Evolutionary conservation across 2,888 invertebrate species (phyloP).

Genomic region (Epistrophe eligans): DNA sequence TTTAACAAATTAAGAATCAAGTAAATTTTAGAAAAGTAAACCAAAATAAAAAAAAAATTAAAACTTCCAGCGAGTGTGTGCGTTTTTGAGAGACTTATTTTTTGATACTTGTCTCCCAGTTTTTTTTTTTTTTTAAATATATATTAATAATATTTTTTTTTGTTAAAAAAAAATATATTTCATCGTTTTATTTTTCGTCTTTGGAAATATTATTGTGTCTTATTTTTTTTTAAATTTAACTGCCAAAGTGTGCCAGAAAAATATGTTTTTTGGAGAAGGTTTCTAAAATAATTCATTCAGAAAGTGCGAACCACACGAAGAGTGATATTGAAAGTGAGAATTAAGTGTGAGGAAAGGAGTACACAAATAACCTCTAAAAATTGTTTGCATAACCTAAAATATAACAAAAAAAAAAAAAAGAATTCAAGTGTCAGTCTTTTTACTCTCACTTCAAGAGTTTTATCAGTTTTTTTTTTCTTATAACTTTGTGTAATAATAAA

Average conservation of each 20-base stretch:
- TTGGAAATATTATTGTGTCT: constrained; percentile 38
- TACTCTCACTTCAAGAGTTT: constrained; percentile 19
- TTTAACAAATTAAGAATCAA: constrained; percentile 43
- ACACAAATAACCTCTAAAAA: constrained; percentile 73
- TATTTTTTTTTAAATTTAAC: constrained; percentile 37
- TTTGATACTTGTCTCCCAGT: constrained; percentile 56
- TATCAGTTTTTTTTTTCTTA: background rate
- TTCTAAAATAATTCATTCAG: constrained; percentile 33
- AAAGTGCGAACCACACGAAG: constrained; percentile 48
- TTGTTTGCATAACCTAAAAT: constrained; percentile 75
- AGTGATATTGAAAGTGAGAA: constrained; percentile 57
- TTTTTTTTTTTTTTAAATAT: no score
- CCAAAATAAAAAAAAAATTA: constrained; percentile 34
- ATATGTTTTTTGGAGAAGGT: constrained; percentile 43
- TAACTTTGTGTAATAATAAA: constrained; percentile 17
- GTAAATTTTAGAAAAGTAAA: background rate
- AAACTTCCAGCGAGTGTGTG: constrained; percentile 68
- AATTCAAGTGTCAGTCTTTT: constrained; percentile 37
- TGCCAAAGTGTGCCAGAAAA: constrained; percentile 58
- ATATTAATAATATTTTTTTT: constrained; percentile 41
- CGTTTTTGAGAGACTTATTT: constrained; percentile 52
- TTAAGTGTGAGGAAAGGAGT: constrained; percentile 56
- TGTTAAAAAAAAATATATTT: background rate
- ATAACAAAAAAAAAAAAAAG: constrained; percentile 3
- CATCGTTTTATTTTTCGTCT: constrained; percentile 28